phyloP scores from a whole-genome alignment of 2,113 vertebrate genomes.

The Erythrocercus mccallii region DNA sequence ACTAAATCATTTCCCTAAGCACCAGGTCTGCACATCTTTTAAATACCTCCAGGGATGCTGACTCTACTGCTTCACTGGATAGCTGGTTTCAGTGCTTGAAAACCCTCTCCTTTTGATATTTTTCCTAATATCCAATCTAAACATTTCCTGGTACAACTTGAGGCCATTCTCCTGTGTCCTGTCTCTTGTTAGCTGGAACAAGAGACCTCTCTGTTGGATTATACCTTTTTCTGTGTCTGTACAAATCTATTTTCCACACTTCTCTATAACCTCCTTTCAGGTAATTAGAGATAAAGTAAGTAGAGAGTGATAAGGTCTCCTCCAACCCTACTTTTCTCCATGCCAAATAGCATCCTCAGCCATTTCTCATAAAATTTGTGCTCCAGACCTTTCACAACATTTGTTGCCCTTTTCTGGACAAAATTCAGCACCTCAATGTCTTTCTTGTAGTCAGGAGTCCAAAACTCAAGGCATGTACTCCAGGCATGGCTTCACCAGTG shows the following conservation, averaged over 20 bases:
- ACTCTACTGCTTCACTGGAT: background rate
- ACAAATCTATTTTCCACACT: no score
- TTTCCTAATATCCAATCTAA: background rate
- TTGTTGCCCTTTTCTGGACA: background rate
- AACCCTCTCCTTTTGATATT: background rate
- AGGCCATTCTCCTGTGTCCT: background rate
- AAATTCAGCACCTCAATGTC: background rate
- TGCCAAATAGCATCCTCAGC: background rate
- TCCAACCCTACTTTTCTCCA: background rate
- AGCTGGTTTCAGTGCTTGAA: background rate
- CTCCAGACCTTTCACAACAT: background rate
- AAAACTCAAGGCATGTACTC: background rate
- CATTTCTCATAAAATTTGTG: background rate
- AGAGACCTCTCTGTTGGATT: no score
- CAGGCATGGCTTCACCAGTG: background rate
- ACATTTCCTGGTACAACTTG: background rate
- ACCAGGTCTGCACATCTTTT: background rate
- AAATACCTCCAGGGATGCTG: background rate
- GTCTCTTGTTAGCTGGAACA: background rate
- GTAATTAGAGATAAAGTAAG: no score
- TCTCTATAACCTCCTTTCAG: background rate
- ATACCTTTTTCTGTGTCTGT: no score
- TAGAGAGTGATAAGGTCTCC: rapidly evolving
- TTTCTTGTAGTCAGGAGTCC: background rate
- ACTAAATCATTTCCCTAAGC: background rate